phyloP scores from a whole-genome alignment of 2,888 invertebrate genomes.

The Cactoblastis cactorum region DNA sequence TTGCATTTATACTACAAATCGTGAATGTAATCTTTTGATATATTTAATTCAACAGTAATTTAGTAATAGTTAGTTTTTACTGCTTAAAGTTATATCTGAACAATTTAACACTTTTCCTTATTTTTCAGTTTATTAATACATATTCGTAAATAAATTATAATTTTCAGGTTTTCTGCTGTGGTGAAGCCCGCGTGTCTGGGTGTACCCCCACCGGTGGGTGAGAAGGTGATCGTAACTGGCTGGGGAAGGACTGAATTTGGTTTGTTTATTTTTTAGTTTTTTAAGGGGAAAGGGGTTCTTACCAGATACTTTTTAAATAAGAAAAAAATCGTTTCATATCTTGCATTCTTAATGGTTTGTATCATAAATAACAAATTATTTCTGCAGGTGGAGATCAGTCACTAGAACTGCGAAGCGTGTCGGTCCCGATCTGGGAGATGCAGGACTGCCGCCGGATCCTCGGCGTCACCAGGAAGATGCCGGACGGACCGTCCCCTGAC shows the following conservation, averaged over 20 bases:
- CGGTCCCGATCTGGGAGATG: slow-evolving; percentile 56
- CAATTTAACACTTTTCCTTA: no score
- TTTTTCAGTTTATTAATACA: no score
- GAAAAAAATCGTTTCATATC: no score
- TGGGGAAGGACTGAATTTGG: slow-evolving; percentile 67
- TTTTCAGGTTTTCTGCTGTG: slow-evolving; percentile 50
- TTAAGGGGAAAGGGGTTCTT: neutral
- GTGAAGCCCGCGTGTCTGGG: slow-evolving; percentile 67
- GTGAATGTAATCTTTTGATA: no score
- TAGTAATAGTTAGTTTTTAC: no score
- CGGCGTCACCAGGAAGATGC: slow-evolving; percentile 55
- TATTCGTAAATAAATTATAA: neutral
- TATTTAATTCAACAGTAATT: no score
- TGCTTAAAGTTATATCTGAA: no score
- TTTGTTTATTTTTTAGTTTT: slow-evolving; percentile 25
- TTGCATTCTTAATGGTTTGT: no score
- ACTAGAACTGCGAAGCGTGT: slow-evolving; percentile 55
- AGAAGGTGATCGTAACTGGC: slow-evolving; percentile 57
- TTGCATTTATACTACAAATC: no score
- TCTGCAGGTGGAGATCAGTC: slow-evolving; percentile 54
- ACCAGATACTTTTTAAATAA: no score
- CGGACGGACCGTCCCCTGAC: slow-evolving; percentile 45
- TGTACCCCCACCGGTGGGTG: slow-evolving; percentile 42
- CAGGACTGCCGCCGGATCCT: slow-evolving; percentile 44
- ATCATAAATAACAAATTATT: no score